Conservation (phyloP, 1,140 invertebrate genomes). For the Philotrypesis tridentata region DNA sequence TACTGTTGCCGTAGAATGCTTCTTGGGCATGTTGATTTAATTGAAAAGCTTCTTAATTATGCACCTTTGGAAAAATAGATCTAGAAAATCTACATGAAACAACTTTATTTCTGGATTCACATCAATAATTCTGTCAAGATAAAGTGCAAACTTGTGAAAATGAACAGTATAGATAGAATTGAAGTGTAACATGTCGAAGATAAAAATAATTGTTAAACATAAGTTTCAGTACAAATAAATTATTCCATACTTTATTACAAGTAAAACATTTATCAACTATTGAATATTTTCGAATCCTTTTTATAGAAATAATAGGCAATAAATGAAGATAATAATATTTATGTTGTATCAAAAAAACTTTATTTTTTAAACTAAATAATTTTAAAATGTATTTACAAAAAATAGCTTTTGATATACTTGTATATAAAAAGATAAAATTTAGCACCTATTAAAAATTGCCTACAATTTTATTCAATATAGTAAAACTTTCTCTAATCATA, state of each 20-base stretch:
- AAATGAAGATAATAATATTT: neutral
- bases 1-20: constrained; percentile 99
- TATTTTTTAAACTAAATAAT: constrained; percentile 41
- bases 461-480: neutral
- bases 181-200: neutral
- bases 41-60: constrained; percentile 99
- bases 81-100: neutral
- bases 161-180: constrained; percentile 12
- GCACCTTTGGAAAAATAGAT: constrained; percentile 92
- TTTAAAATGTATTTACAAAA: constrained; percentile 48
- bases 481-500: neutral
- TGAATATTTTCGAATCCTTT: neutral
- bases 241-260: neutral
- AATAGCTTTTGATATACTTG: constrained; percentile 42
- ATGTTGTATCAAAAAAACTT: constrained; percentile 42
- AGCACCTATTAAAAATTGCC: constrained; percentile 15
- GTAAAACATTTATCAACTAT: neutral
- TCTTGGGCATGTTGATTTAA: constrained; percentile 98
- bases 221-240: constrained; percentile 4
- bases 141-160: neutral
- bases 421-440: constrained; percentile 44
- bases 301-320: neutral
- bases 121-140: neutral
- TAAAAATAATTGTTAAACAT: constrained; percentile 1
- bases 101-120: constrained; percentile 8